A percentile compares a stretch with the other conserved stretches of the same genome.
phyloP scores from a whole-genome alignment of 2,113 vertebrate genomes.

The Podiceps cristatus region DNA sequence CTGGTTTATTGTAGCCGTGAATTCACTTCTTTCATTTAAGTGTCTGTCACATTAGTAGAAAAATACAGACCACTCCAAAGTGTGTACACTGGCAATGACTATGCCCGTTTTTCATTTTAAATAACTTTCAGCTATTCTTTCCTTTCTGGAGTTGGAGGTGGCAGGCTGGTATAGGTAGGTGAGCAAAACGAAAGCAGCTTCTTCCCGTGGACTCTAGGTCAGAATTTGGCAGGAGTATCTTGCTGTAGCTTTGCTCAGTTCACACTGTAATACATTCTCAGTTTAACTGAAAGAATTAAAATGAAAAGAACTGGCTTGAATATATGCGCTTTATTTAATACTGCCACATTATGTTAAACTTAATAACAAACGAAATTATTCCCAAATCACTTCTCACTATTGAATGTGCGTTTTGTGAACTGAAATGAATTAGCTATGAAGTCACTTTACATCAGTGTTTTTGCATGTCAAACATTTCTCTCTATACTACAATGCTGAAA shows the following conservation, averaged over 20 bases:
- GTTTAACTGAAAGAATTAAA: not conserved
- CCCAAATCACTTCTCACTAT: not conserved
- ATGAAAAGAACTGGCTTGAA: not conserved
- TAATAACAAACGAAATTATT: slow-evolving; percentile 24
- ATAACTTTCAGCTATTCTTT: slow-evolving; percentile 44
- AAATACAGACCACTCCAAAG: slow-evolving; percentile 56
- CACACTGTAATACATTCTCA: not conserved
- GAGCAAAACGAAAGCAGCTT: not conserved
- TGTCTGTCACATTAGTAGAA: slow-evolving; percentile 75
- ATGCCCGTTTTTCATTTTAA: slow-evolving; percentile 63
- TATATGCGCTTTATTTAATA: not conserved
- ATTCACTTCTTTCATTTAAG: slow-evolving; percentile 74
- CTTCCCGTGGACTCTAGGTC: not conserved
- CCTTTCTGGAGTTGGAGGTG: not conserved
- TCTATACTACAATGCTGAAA: not conserved
- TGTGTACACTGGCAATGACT: slow-evolving; percentile 48
- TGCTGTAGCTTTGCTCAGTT: not conserved
- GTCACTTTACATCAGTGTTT: slow-evolving; percentile 8
- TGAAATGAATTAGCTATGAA: not conserved
- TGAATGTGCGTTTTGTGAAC: not conserved
- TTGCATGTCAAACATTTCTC: not conserved
- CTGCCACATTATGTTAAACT: not conserved
- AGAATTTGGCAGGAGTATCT: not conserved
- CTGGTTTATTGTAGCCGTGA: slow-evolving; percentile 61
- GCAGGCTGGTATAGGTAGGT: not conserved